phyloP scores from a whole-genome alignment of 2,113 vertebrate genomes.

The Lanius collurio region DNA sequence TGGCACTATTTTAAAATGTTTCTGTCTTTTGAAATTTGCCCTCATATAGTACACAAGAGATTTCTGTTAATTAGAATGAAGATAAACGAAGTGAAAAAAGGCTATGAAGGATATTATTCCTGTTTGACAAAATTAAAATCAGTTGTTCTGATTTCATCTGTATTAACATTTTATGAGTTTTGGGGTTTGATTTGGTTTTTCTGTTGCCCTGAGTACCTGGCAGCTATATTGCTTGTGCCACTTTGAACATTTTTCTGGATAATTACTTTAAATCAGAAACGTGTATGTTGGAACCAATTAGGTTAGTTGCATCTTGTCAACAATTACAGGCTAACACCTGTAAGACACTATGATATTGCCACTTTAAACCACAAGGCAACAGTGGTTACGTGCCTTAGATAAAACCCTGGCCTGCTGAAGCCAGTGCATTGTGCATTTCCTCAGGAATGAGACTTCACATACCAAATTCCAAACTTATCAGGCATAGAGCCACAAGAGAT shows the following conservation, averaged over 20 bases:
- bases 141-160: not conserved
- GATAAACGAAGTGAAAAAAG: not conserved
- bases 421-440: not conserved
- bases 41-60: not conserved
- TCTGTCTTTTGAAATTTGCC: not conserved
- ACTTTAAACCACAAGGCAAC: not conserved
- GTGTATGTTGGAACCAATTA: not conserved
- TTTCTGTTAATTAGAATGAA: not conserved
- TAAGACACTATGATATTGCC: not conserved
- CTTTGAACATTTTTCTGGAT: not conserved
- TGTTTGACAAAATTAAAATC: not conserved
- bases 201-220: not conserved
- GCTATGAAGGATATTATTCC: not conserved
- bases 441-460: not conserved
- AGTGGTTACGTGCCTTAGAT: not conserved
- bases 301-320: not conserved
- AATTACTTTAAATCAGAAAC: not conserved
- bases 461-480: conserved; percentile 32
- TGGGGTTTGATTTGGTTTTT: not conserved
- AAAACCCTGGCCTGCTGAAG: not conserved
- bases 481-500: not conserved
- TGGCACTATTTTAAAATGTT: not conserved
- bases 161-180: not conserved
- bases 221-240: not conserved
- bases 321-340: not conserved